Evolutionary conservation across 2,888 invertebrate genomes (phyloP), one percentile per base, ranked within the genome.

Genomic region (Monoplex corrugatus): DNA sequence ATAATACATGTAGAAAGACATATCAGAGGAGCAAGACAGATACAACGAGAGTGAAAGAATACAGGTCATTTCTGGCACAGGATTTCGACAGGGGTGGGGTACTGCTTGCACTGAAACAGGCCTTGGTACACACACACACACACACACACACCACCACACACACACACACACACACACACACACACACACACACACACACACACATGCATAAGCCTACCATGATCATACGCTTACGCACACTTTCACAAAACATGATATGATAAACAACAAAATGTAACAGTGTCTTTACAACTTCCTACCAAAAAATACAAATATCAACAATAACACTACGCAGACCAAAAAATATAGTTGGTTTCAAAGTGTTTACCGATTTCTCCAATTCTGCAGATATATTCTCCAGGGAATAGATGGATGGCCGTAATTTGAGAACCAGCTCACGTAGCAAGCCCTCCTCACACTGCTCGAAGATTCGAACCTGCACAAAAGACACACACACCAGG

Each of bases 361-460:
- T 50, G 50, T n/a, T 86, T 72, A 91, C 95, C 95, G 38, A 95
- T 93, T 89, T 95, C 95, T 13, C 95, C 95, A n/a, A 92, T 93
- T 63, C 94, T 89, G 90, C 95, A 95, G 43, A 95, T 94, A 89
- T 94, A 94, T 84, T 95, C 95, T 3, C 94, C 93, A 95, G 95
- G 0, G 94, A 95, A 89, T 92, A 95, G 19, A 94, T 94, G 89
- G 94, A 94, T 2, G 94, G 93, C 19, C 93, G 90, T 13, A 95
- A 92, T 89, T 94, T 94, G 19, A 94, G 90, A 0, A 95, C 95
- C 85, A 95, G 89, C 86, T 95, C 95, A 6, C 93, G 91, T 40
- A 95, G 91, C 43, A 95, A 87, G 0, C 94, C 94, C 82, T 94
- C 94, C 89, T 95, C 95, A 91, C 95, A 95, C 85, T 94, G 93